These are phyloP conservation scores for Clarias laeviceps DNA, from an alignment of 2,797 vertebrate species.

Conservation along the genomic window DNA sequence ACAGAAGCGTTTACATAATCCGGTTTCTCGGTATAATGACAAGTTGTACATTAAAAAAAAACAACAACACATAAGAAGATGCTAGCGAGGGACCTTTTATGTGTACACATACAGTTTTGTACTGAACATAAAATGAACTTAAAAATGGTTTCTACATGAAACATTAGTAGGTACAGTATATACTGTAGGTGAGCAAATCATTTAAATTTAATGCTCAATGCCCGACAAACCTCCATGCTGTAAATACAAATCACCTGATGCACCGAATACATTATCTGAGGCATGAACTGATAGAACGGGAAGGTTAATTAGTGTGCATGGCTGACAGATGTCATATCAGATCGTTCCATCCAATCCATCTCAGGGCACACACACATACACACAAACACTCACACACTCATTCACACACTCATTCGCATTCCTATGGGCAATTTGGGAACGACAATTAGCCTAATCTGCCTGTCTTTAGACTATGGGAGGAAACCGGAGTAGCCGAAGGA, in stretches of 20 bases:
- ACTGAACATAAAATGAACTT: too few relatives aligned
- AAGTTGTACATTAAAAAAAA: not conserved
- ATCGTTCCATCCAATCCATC: not conserved
- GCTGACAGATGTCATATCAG: not conserved
- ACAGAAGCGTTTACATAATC: not conserved
- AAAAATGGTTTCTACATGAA: too few relatives aligned
- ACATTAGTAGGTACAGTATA: too few relatives aligned
- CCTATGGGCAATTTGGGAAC: too few relatives aligned
- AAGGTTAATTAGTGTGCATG: not conserved
- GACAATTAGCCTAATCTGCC: too few relatives aligned
- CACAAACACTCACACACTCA: too few relatives aligned
- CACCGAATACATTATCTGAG: not conserved
- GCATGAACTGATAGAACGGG: not conserved
- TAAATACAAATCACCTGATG: not conserved
- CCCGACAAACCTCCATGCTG: not conserved
- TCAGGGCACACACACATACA: too few relatives aligned
- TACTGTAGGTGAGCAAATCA: not conserved
- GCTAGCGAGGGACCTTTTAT: not conserved
- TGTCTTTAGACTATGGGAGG: too few relatives aligned
- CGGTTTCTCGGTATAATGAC: not conserved
- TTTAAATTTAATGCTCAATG: not conserved
- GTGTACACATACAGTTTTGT: too few relatives aligned
- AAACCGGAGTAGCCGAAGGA: too few relatives aligned
- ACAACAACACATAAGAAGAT: not conserved
- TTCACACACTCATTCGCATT: too few relatives aligned